Base-by-base conservation (phyloP, 2,797 vertebrate genomes). In the Syngnathus acus region DNA sequence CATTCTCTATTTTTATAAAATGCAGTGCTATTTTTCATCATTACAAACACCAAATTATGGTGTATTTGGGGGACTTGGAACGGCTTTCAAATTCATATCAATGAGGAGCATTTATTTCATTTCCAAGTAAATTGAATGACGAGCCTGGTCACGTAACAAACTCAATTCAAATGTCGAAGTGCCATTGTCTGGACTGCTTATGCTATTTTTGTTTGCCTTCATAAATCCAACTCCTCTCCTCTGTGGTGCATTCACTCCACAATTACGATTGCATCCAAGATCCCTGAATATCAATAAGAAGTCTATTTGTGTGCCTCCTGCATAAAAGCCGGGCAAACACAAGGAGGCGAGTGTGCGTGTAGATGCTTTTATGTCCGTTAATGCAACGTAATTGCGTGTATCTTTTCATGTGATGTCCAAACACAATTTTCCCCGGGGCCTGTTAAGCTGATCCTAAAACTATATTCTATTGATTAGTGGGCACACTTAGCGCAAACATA, bases 391-490 rank as follows among this genome's bases (percentile, higher is more conserved):
- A 62, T 45, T 43, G 40, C 60, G 40, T 23, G 57, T 19, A 40
- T 39, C 32, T 59, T 39, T 40, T 59, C 57, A 59, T 59, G 60
- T 23, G n/a, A 62, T 13, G 42, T 9, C 60, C 60, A 43, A 43
- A 45, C 14, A 76, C 83, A 73, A 76, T 63, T 82, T 82, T 86
- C 82, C 87, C 83, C 80, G 69, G 83, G 65, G 74, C 67, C 79
- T 70, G 78, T 62, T 62, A 62, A 21, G 40, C 60, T 26, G 60
- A 62, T 26, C 42, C 26, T 64, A 45, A 50, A 48, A 37, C 43
- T 32, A 10, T 8, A 32, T 19, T 32, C 62, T 50, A 47, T 64
- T 48, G 43, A 73, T 67, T 32, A 73, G 60, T 67, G 60, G 74
- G 67, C 69, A 43, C 63, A 65, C 69, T 65, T 17, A 65, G 60